These are phyloP conservation scores for Laterallus jamaicensis DNA, from an alignment of 2,113 vertebrate species.

Conservation along the genomic window DNA sequence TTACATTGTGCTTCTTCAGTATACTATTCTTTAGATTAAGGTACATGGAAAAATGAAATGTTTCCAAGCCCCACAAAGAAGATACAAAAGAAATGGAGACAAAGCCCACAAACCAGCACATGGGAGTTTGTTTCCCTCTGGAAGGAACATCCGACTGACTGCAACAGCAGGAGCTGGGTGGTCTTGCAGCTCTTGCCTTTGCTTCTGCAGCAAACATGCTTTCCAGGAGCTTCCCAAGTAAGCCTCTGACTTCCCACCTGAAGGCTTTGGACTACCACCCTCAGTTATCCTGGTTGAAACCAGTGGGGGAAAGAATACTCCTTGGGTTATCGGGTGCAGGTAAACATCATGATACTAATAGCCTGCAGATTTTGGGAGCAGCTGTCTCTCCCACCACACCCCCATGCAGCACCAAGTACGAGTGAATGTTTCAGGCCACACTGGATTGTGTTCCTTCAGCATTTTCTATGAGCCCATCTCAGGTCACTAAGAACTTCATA, in stretches of 20 bases:
- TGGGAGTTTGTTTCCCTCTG: neutral
- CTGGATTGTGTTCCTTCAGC: neutral
- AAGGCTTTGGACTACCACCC: neutral
- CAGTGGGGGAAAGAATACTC: neutral
- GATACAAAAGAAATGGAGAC: neutral
- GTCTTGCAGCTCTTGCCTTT: neutral
- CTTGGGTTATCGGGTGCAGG: neutral
- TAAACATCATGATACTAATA: neutral
- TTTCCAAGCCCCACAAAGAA: neutral
- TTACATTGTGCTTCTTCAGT: neutral
- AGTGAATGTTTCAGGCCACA: neutral
- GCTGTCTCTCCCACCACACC: neutral
- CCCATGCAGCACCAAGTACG: accelerated
- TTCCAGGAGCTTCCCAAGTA: neutral
- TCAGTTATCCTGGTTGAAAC: neutral
- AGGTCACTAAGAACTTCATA: neutral
- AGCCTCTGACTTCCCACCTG: neutral
- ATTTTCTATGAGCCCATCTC: neutral
- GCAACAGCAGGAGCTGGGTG: accelerated
- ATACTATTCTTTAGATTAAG: neutral
- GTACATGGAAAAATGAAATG: neutral
- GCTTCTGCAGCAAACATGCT: neutral
- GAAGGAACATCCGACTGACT: neutral
- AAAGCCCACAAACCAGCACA: accelerated
- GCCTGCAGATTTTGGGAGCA: neutral